Evolutionary conservation across 2,888 invertebrate genomes (phyloP), one percentile per base, ranked within the genome.

Genomic region (Dasypogon diadema): DNA sequence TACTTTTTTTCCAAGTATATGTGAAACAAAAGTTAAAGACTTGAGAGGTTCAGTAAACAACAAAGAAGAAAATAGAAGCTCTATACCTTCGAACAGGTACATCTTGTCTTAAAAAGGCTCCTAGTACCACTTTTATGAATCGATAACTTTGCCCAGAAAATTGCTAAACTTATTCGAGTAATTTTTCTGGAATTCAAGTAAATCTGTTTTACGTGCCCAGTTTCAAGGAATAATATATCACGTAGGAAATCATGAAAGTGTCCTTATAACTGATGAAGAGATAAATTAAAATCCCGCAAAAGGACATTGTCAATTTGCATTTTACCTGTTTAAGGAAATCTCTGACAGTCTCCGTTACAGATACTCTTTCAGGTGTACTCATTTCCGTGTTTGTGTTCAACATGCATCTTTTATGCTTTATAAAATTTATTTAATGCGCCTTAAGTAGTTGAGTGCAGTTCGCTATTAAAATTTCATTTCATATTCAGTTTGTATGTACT

Each of bases 361-460:
- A 63, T 63, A 42, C 63, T 46, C 63, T 63, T 63, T 63, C 18
- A 26, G 30, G 12, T 16, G 26, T 22, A 37, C 21, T 46, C n/a
- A 2, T 56, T 14, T 24, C 10, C 54, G 30, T 70, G 30, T 54
- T n/a, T 54, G 54, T 14, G 48, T 21, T 46, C n/a, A 48, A 48
- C 16, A 54, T 54, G 70, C 70, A 70, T 70, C 54, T 70, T 51
- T 70, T 30, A 70, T 70, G 34, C 70, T 48, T 70, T 54, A 70
- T 54, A 70, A 70, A 70, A 70, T 70, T 54, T 54, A 70, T 54
- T 70, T 51, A 70, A 70, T 70, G 70, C 34, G 51, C 37, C 54
- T 10, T 70, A 70, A 70, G 70, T 70, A 70, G 70, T 51, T 70
- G 54, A 70, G 70, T 70, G 70, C 70, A 70, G 54, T 54, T 37